Base-by-base conservation (phyloP, 2,888 invertebrate species). In the Andrena bucephala region DNA sequence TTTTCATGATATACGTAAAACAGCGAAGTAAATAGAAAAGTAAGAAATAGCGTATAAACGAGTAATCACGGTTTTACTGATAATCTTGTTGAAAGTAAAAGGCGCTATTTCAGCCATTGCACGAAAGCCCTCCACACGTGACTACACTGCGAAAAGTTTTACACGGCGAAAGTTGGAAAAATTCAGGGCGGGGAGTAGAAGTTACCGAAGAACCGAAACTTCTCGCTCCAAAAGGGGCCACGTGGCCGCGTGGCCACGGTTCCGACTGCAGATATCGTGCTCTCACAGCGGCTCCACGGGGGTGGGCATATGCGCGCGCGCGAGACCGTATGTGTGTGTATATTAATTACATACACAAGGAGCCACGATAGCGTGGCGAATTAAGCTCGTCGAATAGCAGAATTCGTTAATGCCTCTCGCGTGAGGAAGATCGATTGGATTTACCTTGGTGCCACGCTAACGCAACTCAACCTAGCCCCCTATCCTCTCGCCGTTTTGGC, bases 401-500 rank as follows among this genome's bases (percentile, higher is more conserved):
- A 87, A 85, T 87, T 87, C 77, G 87, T 88, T 85, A 88, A 88
- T 87, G 81, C 84, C 80, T 81, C 85, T 88, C 85, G 88, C 88
- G 87, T 88, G 88, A 88, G 88, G 83, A 88, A 87, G 87, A 88
- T 88, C 88, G 88, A 88, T 88, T 86, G 87, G 83, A 87, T 88
- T 88, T 87, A 84, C 81, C 76, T 86, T 78, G 87, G 81, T 81
- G 87, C 74, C 84, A 79, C 76, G 76, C 84, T 87, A 84, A 84
- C 84, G 85, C 84, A 87, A 85, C 85, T 81, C 81, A 80, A 67
- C 62, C 75, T 36, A 66, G 31, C 63, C 69, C 74, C 60, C 75
- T 59, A 42, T 36, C 74, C 59, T 72, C 76, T 74, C 72, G 76
- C 74, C 79, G 68, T 72, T 82, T 75, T 75, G 86, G 77, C 80